Evolutionary conservation across 37 sponge, comb jelly and placozoan species (phyloP), one percentile per base, ranked within the genome.

Genomic region (Dysidea cf. avara): DNA sequence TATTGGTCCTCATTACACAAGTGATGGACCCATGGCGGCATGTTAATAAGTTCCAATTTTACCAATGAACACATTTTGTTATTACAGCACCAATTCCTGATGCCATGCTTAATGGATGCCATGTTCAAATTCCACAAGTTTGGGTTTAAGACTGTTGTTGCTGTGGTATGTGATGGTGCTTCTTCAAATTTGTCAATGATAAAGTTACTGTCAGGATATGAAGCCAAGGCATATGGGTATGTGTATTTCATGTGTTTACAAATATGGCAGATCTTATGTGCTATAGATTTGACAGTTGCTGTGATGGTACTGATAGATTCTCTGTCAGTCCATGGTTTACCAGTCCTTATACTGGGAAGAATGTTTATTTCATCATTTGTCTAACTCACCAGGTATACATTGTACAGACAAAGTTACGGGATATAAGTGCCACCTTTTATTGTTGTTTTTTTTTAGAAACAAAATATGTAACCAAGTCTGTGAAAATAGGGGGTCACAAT

Each of bases 131-230:
- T 68, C 38, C 14, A 49, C 39, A 49, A 68, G 69, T 68, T 43
- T 68, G 69, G 69, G 50, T 68, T 68, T 68, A 28, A 26, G 7
- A n/a, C n/a, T n/a, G 50, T 68, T 21, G 52, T 49, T 12, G 69
- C 69, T n/a, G 40, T 68, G 52, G 26, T 68, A 47, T 68, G 69
- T 68, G 69, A 68, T 68, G 69, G 69, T 4, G 48, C 48, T 43
- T 25, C 31, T 68, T 28, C 43, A 49, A 68, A 64, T 64, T 16
- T 64, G 6, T 24, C 26, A 18, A 16, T 64, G 36, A 14, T 64
- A 40, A 64, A 64, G 65, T 40, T 64, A 6, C 36, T 64, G 20
- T 64, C n/a, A n/a, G n/a, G n/a, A n/a, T n/a, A n/a, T n/a, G n/a
- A n/a, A n/a, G n/a, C n/a, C n/a, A n/a, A n/a, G n/a, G n/a, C n/a